phyloP scores from a whole-genome alignment of 2,797 vertebrate genomes.

The Nyctalus aviator region DNA sequence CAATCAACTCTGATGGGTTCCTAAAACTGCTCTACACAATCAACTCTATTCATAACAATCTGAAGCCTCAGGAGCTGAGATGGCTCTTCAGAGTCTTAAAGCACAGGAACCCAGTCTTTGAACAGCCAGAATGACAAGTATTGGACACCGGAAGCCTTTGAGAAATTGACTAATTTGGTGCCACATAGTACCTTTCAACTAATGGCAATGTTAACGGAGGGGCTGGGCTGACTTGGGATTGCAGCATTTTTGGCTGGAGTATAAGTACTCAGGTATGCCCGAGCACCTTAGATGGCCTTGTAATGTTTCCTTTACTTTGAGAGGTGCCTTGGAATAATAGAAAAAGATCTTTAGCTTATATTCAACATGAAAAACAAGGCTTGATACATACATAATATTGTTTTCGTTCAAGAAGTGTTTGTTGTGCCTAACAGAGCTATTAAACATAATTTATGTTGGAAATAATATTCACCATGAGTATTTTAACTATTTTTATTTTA shows the following conservation, averaged over 20 bases:
- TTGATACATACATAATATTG: neutral
- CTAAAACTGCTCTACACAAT: neutral
- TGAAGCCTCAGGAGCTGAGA: neutral
- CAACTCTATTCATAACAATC: neutral
- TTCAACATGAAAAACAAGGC: neutral
- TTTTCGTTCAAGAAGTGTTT: neutral
- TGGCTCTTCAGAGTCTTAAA: neutral
- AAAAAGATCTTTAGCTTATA: neutral
- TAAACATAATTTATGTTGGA: neutral
- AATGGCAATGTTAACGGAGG: neutral
- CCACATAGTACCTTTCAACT: neutral
- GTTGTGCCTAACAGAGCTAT: neutral
- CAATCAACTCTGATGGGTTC: neutral
- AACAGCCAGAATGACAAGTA: neutral
- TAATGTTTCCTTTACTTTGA: neutral
- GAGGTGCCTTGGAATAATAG: neutral
- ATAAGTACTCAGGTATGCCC: neutral
- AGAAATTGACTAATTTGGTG: neutral
- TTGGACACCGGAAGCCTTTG: neutral
- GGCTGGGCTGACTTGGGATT: neutral
- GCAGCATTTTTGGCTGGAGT: neutral
- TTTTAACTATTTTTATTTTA: neutral
- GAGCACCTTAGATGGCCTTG: fast-evolving
- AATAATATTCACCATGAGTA: neutral
- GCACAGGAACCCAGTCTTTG: neutral